Conservation (phyloP, 2,797 vertebrate genomes). For the Masticophis lateralis region DNA sequence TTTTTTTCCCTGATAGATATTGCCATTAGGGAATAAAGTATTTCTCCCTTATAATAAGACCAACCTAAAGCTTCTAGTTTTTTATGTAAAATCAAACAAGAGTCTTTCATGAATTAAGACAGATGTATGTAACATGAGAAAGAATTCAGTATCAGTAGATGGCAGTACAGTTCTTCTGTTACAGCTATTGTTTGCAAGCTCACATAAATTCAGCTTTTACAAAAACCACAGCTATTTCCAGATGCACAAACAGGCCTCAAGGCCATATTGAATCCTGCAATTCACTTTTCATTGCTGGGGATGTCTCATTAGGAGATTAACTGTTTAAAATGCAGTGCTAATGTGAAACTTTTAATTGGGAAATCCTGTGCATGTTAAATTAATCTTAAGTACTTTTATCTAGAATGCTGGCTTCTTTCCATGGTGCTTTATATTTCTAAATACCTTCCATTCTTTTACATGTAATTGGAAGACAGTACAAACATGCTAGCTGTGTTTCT, state of each 20-base stretch:
- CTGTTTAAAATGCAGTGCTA: conserved; percentile 70
- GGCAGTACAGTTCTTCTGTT: conserved; percentile 70
- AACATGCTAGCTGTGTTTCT: conserved; percentile 14
- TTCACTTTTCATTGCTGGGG: conserved; percentile 65
- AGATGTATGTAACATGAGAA: background rate
- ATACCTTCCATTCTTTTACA: conserved; percentile 38
- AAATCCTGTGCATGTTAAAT: conserved; percentile 71
- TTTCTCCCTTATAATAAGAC: background rate
- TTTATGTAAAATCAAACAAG: background rate
- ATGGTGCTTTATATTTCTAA: conserved; percentile 50
- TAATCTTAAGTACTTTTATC: conserved; percentile 72
- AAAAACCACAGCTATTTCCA: conserved; percentile 50
- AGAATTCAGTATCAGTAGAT: conserved; percentile 65
- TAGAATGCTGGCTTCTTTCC: conserved; percentile 60
- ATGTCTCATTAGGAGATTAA: conserved; percentile 72
- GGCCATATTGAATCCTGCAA: conserved; percentile 61
- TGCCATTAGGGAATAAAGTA: conserved; percentile 11
- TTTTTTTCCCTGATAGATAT: background rate
- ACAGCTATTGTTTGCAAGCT: background rate
- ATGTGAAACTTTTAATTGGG: conserved; percentile 73
- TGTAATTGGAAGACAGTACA: conserved; percentile 36
- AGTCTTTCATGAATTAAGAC: background rate
- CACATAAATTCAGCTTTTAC: conserved; percentile 44
- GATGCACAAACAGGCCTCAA: conserved; percentile 67
- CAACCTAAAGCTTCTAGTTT: background rate